Conservation (phyloP, 2,888 invertebrate genomes). For the Celastrina argiolus region DNA sequence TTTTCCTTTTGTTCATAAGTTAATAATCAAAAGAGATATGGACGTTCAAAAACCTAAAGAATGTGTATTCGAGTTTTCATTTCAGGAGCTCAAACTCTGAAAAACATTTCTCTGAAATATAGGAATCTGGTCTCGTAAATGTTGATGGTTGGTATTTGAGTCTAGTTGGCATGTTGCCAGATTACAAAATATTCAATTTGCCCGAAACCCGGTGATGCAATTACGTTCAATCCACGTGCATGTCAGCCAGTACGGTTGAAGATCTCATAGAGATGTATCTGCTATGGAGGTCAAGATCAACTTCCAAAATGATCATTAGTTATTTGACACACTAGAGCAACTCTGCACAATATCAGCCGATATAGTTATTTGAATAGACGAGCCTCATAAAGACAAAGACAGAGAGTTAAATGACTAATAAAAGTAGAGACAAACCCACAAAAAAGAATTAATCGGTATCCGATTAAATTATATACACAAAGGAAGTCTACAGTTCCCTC, state of each 20-base stretch:
- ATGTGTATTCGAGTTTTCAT: no score
- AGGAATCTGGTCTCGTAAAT: neutral
- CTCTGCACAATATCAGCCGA: neutral
- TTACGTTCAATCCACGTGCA: neutral
- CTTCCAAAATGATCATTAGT: neutral
- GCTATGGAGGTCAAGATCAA: neutral
- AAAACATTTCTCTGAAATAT: neutral
- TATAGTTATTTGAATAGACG: no score
- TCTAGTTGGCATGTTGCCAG: conserved; percentile 1
- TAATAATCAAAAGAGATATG: no score
- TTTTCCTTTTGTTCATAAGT: no score
- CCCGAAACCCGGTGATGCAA: neutral
- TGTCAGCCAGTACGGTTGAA: neutral
- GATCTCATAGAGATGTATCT: neutral
- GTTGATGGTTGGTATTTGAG: neutral
- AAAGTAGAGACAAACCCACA: no score
- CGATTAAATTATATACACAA: no score
- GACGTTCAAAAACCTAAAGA: no score
- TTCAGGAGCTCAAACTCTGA: neutral
- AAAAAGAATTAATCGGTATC: no score
- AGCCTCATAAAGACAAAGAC: no score
- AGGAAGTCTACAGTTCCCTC: no score
- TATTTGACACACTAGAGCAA: neutral
- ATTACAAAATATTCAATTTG: conserved; percentile 10
- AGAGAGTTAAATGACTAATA: no score